phyloP scores from a whole-genome alignment of 2,113 vertebrate genomes.

The Fregetta grallaria region DNA sequence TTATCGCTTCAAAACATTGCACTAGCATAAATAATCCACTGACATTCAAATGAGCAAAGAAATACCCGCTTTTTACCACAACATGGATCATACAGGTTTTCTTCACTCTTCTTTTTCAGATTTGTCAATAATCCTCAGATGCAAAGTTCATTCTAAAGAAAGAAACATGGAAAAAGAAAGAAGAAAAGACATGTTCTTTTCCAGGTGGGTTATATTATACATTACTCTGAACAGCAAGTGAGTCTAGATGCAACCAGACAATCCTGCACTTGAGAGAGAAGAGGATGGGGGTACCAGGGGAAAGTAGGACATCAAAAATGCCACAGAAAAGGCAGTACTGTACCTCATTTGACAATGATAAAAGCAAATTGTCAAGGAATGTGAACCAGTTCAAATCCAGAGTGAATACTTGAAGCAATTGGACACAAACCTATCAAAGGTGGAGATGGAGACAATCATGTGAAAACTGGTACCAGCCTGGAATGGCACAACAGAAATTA shows the following conservation, averaged over 20 bases:
- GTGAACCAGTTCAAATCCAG: not conserved
- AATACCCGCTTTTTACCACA: slow-evolving; percentile 22
- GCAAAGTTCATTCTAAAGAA: not conserved
- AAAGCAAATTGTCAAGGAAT: not conserved
- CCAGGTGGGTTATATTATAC: not conserved
- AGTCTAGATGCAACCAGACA: not conserved
- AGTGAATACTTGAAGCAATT: not conserved
- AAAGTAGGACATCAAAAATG: not conserved
- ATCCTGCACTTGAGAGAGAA: not conserved
- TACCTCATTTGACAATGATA: not conserved
- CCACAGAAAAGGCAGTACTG: not conserved
- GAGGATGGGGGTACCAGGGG: not conserved
- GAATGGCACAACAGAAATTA: not conserved
- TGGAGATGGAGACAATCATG: not conserved
- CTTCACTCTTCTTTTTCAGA: not conserved
- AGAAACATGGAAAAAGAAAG: not conserved
- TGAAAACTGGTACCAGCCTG: not conserved
- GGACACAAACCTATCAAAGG: not conserved
- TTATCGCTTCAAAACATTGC: slow-evolving; percentile 70
- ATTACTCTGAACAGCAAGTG: not conserved
- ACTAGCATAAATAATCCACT: slow-evolving; percentile 60
- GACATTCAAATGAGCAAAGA: slow-evolving; percentile 66
- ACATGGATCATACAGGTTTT: slow-evolving; percentile 57
- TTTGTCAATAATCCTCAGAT: slow-evolving; percentile 34
- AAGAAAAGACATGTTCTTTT: not conserved